A percentile compares a stretch with the other conserved stretches of the same genome.
phyloP scores from a whole-genome alignment of 2,113 vertebrate genomes.

The Phodopus roborovskii region DNA sequence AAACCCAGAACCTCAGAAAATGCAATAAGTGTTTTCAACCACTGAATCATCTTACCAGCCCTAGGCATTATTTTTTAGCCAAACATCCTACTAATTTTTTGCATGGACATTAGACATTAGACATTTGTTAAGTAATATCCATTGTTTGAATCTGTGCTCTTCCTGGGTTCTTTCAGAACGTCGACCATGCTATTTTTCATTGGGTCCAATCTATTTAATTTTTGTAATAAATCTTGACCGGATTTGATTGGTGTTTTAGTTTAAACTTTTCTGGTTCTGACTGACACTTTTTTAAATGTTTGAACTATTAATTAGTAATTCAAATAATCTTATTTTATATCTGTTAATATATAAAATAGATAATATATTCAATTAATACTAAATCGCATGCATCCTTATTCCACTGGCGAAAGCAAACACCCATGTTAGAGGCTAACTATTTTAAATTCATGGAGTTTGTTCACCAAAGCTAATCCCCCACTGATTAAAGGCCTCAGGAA shows the following conservation, averaged over 20 bases:
- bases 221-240: neutral
- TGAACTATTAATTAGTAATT: neutral
- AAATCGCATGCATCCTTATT: neutral
- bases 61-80: neutral
- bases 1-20: neutral
- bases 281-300: neutral
- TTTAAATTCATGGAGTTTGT: neutral
- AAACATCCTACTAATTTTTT: neutral
- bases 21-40: neutral
- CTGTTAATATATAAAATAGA: neutral
- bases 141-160: slow-evolving; percentile 24
- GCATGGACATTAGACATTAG: neutral
- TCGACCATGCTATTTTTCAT: neutral
- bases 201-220: neutral
- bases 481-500: slow-evolving; percentile 3
- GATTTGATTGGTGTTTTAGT: neutral
- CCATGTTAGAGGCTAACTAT: neutral
- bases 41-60: neutral
- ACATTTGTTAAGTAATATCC: neutral
- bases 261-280: slow-evolving; percentile 7
- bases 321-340: slow-evolving; percentile 4
- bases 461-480: neutral
- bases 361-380: neutral
- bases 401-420: neutral
- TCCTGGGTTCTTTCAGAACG: neutral